Percentiles rank a stretch among this genome's conserved stretches.
Conservation (phyloP, 2,797 vertebrate species). For the Typhlichthys subterraneus region DNA sequence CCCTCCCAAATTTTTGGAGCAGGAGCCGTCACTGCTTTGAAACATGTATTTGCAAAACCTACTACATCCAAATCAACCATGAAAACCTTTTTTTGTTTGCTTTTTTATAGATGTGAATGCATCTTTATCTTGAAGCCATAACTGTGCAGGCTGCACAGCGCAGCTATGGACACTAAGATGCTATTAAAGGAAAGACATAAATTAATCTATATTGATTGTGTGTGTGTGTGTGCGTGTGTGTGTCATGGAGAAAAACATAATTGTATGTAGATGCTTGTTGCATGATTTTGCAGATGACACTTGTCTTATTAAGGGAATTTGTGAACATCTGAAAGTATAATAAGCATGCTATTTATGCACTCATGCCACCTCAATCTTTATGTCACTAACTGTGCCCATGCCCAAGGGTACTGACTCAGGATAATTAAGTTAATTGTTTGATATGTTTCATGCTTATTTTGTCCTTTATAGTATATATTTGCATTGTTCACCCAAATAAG, state of each 20-base stretch:
- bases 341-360: slow-evolving; percentile 64
- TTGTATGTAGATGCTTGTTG: slow-evolving; percentile 57
- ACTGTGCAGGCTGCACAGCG: background rate
- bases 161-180: slow-evolving; percentile 30
- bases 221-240: slow-evolving; percentile 6
- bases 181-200: slow-evolving; percentile 2
- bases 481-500: slow-evolving; percentile 48
- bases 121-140: slow-evolving; percentile 6
- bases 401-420: slow-evolving; percentile 61
- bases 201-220: slow-evolving; percentile 1
- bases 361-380: slow-evolving; percentile 40
- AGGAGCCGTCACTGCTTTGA: too few species aligned
- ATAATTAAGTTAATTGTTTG: slow-evolving; percentile 40
- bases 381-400: slow-evolving; percentile 24
- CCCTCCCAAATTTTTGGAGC: too few species aligned
- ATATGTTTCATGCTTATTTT: slow-evolving; percentile 33
- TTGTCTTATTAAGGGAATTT: slow-evolving; percentile 61
- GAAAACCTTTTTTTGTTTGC: background rate
- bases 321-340: slow-evolving; percentile 38
- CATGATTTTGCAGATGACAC: slow-evolving; percentile 71
- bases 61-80: too few species aligned
- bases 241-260: slow-evolving; percentile 31
- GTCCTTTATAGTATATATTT: slow-evolving; percentile 12
- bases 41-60: too few species aligned
- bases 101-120: slow-evolving; percentile 59